These are phyloP conservation scores for Pseudomugil tenellus DNA, from an alignment of 2,797 vertebrate species.

Conservation along the genomic window DNA sequence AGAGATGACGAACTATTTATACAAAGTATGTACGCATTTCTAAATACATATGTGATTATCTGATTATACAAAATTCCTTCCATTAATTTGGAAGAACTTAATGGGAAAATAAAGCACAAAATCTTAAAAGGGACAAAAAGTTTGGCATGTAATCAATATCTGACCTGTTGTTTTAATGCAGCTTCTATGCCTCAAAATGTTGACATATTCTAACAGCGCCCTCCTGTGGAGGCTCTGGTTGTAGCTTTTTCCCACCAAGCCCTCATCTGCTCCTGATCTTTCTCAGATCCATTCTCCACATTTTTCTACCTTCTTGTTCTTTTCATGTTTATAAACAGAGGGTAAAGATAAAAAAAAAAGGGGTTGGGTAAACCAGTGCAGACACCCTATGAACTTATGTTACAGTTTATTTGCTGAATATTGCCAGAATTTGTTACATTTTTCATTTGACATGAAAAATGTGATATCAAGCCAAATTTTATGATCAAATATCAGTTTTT, in stretches of 20 bases:
- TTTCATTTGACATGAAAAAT: neutral
- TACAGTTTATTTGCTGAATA: neutral
- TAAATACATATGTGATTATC: too few species aligned
- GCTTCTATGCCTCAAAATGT: neutral
- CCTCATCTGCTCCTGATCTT: slow-evolving; percentile 21
- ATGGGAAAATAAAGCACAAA: too few species aligned
- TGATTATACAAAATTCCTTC: too few species aligned
- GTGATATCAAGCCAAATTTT: neutral
- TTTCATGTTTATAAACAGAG: slow-evolving; percentile 88
- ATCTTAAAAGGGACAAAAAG: too few species aligned
- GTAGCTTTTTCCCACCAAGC: neutral
- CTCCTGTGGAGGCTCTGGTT: slow-evolving; percentile 34
- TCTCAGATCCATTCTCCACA: slow-evolving; percentile 60
- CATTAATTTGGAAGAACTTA: too few species aligned
- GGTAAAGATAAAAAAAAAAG: slow-evolving; percentile 61
- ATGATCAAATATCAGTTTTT: neutral
- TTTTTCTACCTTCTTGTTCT: slow-evolving; percentile 82
- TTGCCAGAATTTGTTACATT: slow-evolving; percentile 11
- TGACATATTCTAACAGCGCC: slow-evolving; percentile 17
- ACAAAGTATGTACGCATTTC: too few species aligned
- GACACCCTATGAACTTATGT: slow-evolving; percentile 42
- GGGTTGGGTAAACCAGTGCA: slow-evolving; percentile 52
- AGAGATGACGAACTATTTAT: too few species aligned
- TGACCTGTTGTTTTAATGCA: too few species aligned
- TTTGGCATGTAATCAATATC: too few species aligned